Percentiles rank a stretch among this genome's conserved stretches.
phyloP scores from a whole-genome alignment of 2,797 vertebrate species.

The Heterohyrax brucei region DNA sequence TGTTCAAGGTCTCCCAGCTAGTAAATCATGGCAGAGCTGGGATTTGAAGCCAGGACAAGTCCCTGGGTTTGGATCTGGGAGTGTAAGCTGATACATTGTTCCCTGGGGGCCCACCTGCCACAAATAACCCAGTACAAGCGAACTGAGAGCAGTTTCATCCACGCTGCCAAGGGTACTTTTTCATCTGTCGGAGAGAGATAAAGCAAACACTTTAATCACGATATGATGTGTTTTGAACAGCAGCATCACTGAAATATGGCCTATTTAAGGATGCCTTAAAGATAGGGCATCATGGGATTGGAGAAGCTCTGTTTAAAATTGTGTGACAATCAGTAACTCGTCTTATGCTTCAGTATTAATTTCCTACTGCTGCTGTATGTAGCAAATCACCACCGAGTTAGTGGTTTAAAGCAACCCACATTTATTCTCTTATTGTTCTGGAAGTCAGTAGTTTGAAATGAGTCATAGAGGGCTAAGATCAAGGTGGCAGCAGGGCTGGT shows the following conservation, averaged over 20 bases:
- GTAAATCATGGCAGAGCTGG: background rate
- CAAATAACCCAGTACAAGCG: background rate
- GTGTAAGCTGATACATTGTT: background rate
- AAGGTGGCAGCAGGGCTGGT: background rate
- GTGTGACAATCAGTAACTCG: background rate
- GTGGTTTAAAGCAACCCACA: background rate
- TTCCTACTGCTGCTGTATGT: background rate
- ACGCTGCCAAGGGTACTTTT: background rate
- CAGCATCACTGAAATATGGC: background rate
- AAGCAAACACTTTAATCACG: background rate
- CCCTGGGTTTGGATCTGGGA: background rate
- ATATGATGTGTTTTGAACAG: background rate
- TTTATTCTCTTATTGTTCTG: too few relatives aligned
- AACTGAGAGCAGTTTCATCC: background rate
- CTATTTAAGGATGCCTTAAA: background rate
- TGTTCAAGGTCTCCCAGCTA: background rate
- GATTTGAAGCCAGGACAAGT: background rate
- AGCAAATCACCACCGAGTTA: background rate
- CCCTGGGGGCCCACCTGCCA: background rate
- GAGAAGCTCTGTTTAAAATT: background rate
- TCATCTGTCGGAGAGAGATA: background rate
- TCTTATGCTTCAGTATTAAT: background rate
- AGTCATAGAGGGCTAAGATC: too few relatives aligned
- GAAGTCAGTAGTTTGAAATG: too few relatives aligned
- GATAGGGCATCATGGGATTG: background rate